phyloP scores from a whole-genome alignment of 2,113 vertebrate species.

The Pycnonotus jocosus region DNA sequence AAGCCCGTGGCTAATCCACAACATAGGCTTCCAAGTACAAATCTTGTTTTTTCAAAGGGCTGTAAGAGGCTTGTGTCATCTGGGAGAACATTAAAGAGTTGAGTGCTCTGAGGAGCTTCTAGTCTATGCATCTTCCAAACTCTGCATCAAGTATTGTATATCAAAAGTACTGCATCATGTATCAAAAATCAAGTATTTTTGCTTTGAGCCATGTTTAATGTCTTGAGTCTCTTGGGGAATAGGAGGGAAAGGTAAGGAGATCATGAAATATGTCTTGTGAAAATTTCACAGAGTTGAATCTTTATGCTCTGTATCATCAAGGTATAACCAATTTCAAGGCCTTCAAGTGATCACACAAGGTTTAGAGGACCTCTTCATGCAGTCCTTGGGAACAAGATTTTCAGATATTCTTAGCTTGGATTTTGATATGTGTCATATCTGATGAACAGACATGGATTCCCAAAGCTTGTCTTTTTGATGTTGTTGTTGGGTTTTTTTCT shows the following conservation, averaged over 20 bases:
- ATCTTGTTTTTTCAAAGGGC: not conserved
- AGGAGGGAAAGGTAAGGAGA: not conserved
- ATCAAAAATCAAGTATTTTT: not conserved
- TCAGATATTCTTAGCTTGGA: not conserved
- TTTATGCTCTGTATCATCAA: not conserved
- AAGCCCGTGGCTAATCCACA: not conserved
- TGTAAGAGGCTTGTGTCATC: not conserved
- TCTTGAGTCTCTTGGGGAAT: not conserved
- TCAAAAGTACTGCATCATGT: no score
- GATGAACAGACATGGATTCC: not conserved
- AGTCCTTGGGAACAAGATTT: not conserved
- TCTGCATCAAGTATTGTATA: no score
- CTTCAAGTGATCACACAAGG: not conserved
- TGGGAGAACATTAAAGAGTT: not conserved
- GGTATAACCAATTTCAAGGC: not conserved
- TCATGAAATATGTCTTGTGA: not conserved
- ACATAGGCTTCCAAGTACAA: not conserved
- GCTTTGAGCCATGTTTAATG: not conserved
- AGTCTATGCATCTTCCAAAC: not conserved
- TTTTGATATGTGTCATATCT: not conserved
- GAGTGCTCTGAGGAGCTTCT: not conserved
- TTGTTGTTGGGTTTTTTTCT: no score
- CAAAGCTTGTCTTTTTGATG: not conserved
- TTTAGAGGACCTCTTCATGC: not conserved
- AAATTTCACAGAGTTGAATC: not conserved